Conservation (phyloP, 2,797 vertebrate species). For the Peromyscus nudipes region DNA sequence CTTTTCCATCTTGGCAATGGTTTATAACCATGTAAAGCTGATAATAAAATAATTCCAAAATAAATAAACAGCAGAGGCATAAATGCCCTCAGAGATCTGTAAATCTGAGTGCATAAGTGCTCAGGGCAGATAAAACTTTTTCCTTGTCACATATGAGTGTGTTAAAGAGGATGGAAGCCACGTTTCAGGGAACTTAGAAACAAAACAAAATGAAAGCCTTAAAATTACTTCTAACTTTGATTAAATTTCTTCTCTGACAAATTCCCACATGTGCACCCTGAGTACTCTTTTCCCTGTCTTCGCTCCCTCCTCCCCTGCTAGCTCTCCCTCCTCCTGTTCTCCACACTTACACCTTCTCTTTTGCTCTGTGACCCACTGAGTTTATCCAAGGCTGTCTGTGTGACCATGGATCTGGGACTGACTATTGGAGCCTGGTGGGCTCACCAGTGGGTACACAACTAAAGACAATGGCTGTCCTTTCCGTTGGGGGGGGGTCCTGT, state of each 20-base stretch:
- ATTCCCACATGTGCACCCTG: not conserved
- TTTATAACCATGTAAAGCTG: constrained; percentile 76
- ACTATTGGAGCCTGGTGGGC: not conserved
- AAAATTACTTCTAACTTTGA: not conserved
- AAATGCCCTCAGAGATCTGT: constrained; percentile 78
- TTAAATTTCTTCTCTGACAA: not conserved
- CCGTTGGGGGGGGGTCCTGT: not conserved
- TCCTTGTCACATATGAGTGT: constrained; percentile 7
- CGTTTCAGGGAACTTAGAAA: rapidly evolving
- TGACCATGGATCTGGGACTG: not conserved
- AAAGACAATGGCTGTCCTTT: not conserved
- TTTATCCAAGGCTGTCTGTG: not conserved
- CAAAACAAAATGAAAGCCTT: not conserved
- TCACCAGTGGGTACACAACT: not conserved
- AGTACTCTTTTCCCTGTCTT: not conserved
- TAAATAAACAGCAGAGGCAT: constrained; percentile 70
- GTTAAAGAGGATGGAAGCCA: not conserved
- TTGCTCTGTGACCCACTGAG: not conserved
- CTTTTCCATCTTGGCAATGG: constrained; percentile 6
- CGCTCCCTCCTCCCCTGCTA: not conserved
- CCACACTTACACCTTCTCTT: not conserved
- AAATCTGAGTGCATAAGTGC: constrained; percentile 71
- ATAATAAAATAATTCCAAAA: constrained; percentile 81
- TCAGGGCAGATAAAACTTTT: constrained; percentile 66
- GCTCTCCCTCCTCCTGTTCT: not conserved